phyloP scores from a whole-genome alignment of 35 echinoderm and acorn worm genomes.

The Apostichopus californicus region DNA sequence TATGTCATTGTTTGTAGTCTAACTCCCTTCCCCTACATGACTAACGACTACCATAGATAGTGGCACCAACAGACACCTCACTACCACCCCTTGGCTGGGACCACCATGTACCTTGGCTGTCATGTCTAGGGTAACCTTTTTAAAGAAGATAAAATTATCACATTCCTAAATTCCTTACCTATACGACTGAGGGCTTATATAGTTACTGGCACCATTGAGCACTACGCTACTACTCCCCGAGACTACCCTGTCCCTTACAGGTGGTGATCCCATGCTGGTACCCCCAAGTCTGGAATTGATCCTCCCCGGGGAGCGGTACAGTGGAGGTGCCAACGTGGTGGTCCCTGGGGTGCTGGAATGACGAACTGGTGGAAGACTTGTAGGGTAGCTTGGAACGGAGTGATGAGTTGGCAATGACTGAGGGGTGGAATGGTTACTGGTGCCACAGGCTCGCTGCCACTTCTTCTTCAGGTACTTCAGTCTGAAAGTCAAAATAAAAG shows the following conservation, averaged over 20 bases:
- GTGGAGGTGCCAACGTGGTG: background rate
- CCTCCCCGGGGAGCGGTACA: slow-evolving; percentile 54
- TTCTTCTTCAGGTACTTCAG: slow-evolving; percentile 46
- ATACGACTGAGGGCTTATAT: slow-evolving; percentile 1
- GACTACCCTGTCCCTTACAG: slow-evolving; percentile 62
- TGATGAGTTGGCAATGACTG: background rate
- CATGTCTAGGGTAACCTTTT: too few relatives aligned
- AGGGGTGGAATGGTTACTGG: slow-evolving; percentile 9
- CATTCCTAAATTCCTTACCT: background rate
- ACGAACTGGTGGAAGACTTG: slow-evolving; percentile 17
- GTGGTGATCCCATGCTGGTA: slow-evolving; percentile 57
- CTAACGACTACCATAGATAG: too few relatives aligned
- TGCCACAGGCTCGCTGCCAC: slow-evolving; percentile 41
- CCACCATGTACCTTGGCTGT: too few relatives aligned
- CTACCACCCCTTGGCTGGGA: too few relatives aligned
- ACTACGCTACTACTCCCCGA: slow-evolving; percentile 30
- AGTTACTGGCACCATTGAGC: slow-evolving; percentile 24
- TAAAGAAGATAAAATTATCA: too few relatives aligned
- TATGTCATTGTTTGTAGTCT: too few relatives aligned
- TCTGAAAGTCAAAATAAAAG: background rate
- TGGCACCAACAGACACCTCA: too few relatives aligned
- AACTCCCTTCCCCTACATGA: too few relatives aligned
- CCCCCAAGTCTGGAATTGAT: slow-evolving; percentile 35
- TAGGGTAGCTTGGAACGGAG: background rate
- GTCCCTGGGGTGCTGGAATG: slow-evolving; percentile 40